These are phyloP conservation scores for Aleiodes alternator DNA, from an alignment of 2,888 invertebrate genomes.

Conservation along the genomic window DNA sequence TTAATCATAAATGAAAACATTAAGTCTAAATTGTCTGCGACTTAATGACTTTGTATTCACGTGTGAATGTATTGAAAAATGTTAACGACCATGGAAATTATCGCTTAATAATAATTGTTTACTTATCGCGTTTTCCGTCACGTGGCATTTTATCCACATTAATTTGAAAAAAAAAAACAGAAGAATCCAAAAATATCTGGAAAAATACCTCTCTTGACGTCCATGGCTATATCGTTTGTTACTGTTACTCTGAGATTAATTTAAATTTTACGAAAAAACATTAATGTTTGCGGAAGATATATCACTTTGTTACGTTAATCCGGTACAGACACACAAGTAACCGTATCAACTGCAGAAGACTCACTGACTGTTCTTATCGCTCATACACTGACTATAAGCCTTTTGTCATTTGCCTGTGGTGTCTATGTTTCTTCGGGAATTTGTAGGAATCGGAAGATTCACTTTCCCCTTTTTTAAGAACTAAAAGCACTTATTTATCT, in stretches of 20 bases:
- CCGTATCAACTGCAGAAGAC: conserved; percentile 48
- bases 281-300: not conserved
- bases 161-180: not conserved
- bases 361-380: conserved; percentile 53
- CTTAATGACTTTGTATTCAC: too few relatives aligned
- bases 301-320: not conserved
- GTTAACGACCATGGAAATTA: too few relatives aligned
- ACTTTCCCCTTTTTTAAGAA: not conserved
- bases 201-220: conserved; percentile 31
- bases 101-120: not conserved
- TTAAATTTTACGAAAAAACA: not conserved
- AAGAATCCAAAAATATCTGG: not conserved
- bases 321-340: conserved; percentile 48
- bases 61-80: too few relatives aligned
- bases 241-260: not conserved
- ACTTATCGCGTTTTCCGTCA: not conserved
- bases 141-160: not conserved
- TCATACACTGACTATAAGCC: conserved; percentile 7
- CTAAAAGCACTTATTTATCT: not conserved
- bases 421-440: not conserved
- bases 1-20: too few relatives aligned
- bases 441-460: conserved; percentile 3
- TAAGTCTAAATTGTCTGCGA: too few relatives aligned
- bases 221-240: conserved; percentile 12
- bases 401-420: not conserved